A percentile compares a stretch with the other conserved stretches of the same genome.
phyloP scores from a whole-genome alignment of 64 coral and sea anemone species.

The Montipora efflorescens region DNA sequence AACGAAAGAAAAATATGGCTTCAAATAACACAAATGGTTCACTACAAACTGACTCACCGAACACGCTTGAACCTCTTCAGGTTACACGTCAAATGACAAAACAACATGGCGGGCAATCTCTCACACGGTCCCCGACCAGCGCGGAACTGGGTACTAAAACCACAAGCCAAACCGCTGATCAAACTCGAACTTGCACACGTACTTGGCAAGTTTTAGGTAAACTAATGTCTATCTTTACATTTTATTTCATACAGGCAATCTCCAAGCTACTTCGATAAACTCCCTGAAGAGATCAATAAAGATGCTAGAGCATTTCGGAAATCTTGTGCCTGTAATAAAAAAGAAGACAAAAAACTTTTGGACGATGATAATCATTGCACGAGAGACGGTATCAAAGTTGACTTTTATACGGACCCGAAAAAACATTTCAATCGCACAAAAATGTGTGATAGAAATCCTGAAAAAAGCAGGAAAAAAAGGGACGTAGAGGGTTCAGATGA shows the following conservation, averaged over 20 bases:
- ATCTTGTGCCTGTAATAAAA: background rate
- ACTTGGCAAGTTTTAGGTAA: too few relatives aligned
- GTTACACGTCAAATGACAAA: too few relatives aligned
- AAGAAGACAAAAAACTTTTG: background rate
- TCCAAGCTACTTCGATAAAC: slow-evolving; percentile 1
- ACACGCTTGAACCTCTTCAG: too few relatives aligned
- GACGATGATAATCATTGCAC: background rate
- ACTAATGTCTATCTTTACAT: too few relatives aligned
- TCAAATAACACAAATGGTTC: too few relatives aligned
- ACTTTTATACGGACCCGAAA: background rate
- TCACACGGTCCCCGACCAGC: too few relatives aligned
- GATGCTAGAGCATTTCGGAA: background rate
- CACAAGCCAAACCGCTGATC: too few relatives aligned
- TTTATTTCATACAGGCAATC: background rate
- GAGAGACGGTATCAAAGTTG: background rate
- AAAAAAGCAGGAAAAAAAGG: background rate
- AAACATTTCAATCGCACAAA: background rate
- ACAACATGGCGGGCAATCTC: too few relatives aligned
- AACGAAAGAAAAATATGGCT: too few relatives aligned
- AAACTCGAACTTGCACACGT: too few relatives aligned
- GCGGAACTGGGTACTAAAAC: too few relatives aligned
- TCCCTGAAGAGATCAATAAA: background rate
- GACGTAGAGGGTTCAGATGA: slow-evolving; percentile 5
- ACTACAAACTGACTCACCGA: too few relatives aligned
- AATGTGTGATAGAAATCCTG: background rate